Conservation (phyloP, 2,113 vertebrate species). For the Mobula birostris region DNA sequence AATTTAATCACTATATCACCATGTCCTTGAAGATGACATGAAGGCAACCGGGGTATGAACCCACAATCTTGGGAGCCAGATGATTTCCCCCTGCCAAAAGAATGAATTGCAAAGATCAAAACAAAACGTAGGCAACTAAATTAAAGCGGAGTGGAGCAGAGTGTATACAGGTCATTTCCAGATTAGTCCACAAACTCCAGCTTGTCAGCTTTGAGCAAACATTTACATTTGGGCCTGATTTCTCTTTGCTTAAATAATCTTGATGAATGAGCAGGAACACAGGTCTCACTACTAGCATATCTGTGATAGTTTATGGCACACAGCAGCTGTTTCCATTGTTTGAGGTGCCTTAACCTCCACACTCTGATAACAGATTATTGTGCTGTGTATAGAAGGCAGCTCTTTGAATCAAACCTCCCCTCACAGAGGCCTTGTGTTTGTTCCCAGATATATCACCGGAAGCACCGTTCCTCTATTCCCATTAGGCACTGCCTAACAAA, state of each 20-base stretch:
- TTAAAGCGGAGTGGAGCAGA: not conserved
- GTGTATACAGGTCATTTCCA: not conserved
- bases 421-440: not conserved
- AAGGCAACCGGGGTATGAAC: not conserved
- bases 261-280: constrained; percentile 10
- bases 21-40: too few relatives aligned
- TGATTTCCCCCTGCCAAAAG: not conserved
- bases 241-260: constrained; percentile 27
- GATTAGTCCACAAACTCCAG: not conserved
- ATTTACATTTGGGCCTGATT: constrained; percentile 19
- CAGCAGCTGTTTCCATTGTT: constrained; percentile 23
- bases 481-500: constrained; percentile 11
- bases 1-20: too few relatives aligned
- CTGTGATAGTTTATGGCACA: not conserved
- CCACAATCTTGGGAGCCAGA: not conserved
- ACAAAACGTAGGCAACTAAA: not conserved
- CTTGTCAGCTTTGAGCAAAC: not conserved
- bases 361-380: constrained; percentile 34
- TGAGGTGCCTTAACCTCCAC: constrained; percentile 32
- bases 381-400: not conserved
- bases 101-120: not conserved
- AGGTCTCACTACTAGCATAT: constrained; percentile 8
- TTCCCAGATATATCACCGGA: constrained; percentile 17
- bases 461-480: not conserved
- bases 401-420: constrained; percentile 1